Base-by-base conservation (phyloP, 1,140 invertebrate genomes). In the Ips typographus region DNA sequence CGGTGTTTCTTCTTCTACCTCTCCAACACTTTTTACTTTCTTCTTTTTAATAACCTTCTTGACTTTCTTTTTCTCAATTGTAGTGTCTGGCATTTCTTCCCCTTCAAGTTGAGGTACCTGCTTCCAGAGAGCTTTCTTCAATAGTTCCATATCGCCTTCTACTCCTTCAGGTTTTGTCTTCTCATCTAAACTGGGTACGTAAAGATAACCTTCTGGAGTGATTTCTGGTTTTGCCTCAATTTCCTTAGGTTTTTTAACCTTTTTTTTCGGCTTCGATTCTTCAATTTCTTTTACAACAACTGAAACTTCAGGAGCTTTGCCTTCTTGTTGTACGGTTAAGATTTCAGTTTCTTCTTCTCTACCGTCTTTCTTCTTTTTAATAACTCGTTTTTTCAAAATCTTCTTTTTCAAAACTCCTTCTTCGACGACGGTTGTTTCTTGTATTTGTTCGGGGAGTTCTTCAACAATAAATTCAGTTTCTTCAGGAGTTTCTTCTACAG, bases 191-290 rank as follows among this genome's bases (percentile, higher is more conserved):
- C 72, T 67, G 41, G 61, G 75, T 67, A 59, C 72, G 71, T 68
- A 64, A 38, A 68, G 66, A 70, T 56, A 70, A 59, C 75, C 59
- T 62, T 74, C 73, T 49, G 76, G 69, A 6, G 74, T 62, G 8
- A 71, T 52, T 42, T 82, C 82, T 73, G 64, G 75, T 71, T 74
- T 80, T 2, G 41, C 70, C 58, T 79, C 74, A 52, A 78, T 56
- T 56, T 77, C 73, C 56, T 71, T 72, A 40, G 73, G 65, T 60
- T 62, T 37, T 5, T 80, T 69, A 51, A 83, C 79, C 61, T 81
- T 81, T 65, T 82, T 84, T 43, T 79, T 80, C 58, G 66, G 77
- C 3, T 64, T 77, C 72, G 77, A 69, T 87, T 85, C 1, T 41
- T 79, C 74, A 4, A 83, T 76, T 47, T 58, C 55, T 40, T 62